phyloP scores from a whole-genome alignment of 2,797 vertebrate genomes.

The Gambusia yucatana region DNA sequence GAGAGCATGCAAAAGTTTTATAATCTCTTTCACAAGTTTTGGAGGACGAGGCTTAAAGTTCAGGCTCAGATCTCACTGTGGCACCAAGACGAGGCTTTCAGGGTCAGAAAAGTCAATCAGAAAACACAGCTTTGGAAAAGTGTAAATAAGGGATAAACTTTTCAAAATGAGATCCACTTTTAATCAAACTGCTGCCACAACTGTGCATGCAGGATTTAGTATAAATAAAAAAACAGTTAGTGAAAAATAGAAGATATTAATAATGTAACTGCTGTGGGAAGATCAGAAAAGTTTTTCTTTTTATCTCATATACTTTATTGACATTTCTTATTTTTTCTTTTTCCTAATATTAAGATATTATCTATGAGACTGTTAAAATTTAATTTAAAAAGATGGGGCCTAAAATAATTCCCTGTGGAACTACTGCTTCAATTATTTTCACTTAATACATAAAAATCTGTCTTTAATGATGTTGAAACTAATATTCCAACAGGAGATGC shows the following conservation, averaged over 20 bases:
- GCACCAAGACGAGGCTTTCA: not conserved
- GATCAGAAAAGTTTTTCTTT: not conserved
- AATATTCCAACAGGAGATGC: not conserved
- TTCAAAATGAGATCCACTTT: not conserved
- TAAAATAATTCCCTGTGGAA: not conserved
- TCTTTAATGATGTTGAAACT: not conserved
- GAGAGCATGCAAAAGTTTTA: conserved; percentile 27
- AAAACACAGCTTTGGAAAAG: not conserved
- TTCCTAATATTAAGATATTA: not conserved
- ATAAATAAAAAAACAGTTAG: not conserved
- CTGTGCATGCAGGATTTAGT: not conserved
- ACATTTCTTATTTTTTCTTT: not conserved
- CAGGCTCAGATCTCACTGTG: conserved; percentile 8
- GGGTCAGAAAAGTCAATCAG: conserved; percentile 13
- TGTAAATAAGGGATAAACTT: too few relatives aligned
- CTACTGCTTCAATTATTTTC: not conserved
- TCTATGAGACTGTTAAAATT: not conserved
- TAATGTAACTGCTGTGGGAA: not conserved
- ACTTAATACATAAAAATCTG: not conserved
- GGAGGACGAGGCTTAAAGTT: conserved; percentile 27
- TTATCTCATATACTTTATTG: not conserved
- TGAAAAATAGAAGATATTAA: not conserved
- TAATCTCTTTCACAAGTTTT: conserved; percentile 47
- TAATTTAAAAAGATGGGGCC: not conserved
- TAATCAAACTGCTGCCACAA: not conserved